Percentiles rank a stretch among this genome's conserved stretches.
Conservation (phyloP, 92 coral and sea anemone genomes). For the Porites rus region DNA sequence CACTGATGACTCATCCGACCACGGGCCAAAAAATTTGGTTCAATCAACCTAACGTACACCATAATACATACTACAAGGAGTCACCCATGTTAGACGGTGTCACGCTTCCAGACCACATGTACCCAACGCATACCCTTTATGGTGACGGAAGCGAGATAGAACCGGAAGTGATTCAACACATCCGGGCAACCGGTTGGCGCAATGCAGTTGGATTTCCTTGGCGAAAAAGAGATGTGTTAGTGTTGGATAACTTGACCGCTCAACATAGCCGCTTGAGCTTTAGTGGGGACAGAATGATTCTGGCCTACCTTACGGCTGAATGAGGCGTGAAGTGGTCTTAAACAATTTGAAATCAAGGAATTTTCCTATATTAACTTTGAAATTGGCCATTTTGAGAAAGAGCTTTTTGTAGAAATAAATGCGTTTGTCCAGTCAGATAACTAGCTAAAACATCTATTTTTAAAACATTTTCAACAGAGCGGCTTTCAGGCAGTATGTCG, state of each 20-base stretch:
- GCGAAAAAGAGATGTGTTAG: conserved; percentile 83
- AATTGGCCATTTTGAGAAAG: neutral
- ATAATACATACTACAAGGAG: conserved; percentile 88
- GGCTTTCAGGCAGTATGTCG: no score
- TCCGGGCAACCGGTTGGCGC: conserved; percentile 80
- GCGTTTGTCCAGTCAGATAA: no score
- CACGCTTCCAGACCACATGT: conserved; percentile 69
- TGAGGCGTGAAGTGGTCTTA: conserved; percentile 23
- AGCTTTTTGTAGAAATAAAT: no score
- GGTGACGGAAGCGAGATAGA: conserved; percentile 90
- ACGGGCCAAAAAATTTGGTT: conserved; percentile 88
- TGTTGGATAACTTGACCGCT: conserved; percentile 69
- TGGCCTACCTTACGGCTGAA: conserved; percentile 73
- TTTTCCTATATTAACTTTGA: neutral
- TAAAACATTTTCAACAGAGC: no score
- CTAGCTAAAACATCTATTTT: no score
- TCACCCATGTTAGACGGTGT: conserved; percentile 89
- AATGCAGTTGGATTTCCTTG: conserved; percentile 91
- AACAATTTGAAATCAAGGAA: neutral
- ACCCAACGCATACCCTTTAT: conserved; percentile 81
- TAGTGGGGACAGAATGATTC: conserved; percentile 67
- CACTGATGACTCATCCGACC: conserved; percentile 76
- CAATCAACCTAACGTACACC: conserved; percentile 85
- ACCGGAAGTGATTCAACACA: conserved; percentile 79
- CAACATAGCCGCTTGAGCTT: conserved; percentile 82